Base-by-base conservation (phyloP, 2,888 invertebrate genomes). In the Leptura quadrifasciata region DNA sequence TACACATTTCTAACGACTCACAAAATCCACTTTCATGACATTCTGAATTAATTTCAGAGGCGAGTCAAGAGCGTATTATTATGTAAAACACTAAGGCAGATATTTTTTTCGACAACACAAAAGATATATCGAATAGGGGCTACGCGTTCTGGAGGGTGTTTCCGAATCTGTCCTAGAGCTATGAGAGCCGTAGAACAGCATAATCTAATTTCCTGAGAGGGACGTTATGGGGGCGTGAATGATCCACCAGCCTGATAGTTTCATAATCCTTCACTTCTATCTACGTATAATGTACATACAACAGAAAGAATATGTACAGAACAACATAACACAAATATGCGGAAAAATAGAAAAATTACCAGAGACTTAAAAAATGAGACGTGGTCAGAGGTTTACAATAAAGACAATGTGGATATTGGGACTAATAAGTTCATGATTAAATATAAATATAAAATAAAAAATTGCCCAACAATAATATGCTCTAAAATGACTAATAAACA, bases 61-160 rank as follows among this genome's bases (percentile, higher is more conserved):
- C 57, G 57, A 21, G 21, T 12, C 57, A 57, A 20, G 21, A n/a
- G n/a, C 47, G n/a, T 47, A n/a, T 47, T 47, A 47, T 47, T 47
- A n/a, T 47, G 47, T 47, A 47, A 47, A 47, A 47, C 47, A 39
- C 15, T n/a, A 0, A n/a, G n/a, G 47, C n/a, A 47, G n/a, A 5
- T 47, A 47, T 1, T 47, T 47, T 15, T 47, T 47, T n/a, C 12
- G 3, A 47, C n/a, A 47, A 10, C 0, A 57, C 27, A 6, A 31
- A 31, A 31, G 10, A 57, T 12, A 20, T 2, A 57, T 18, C 1
- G 10, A 12, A 18, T 20, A 20, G 57, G 18, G 57, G 12, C 15
- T 57, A 5, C 9, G 5, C 21, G 12, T 21, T 12, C 6, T 57
- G 57, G 57, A 57, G 57, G 57, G 57, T 57, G 57, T 20, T 57